Conservation (phyloP, 2,888 invertebrate species). For the Apotomis turbidana region DNA sequence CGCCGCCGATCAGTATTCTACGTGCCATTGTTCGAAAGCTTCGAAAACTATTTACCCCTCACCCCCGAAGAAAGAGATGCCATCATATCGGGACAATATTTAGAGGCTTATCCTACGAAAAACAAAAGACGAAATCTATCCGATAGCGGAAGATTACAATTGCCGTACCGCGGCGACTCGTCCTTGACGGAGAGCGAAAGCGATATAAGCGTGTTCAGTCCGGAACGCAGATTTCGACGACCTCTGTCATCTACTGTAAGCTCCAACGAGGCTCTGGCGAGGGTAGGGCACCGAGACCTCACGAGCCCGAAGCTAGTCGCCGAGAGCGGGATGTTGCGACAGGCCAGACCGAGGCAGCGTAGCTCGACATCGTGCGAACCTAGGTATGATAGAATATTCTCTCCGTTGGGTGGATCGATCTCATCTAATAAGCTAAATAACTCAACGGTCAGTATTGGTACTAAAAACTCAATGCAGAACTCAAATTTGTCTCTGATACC, state of each 20-base stretch:
- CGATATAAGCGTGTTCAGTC: conserved; percentile 73
- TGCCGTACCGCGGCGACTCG: conserved; percentile 66
- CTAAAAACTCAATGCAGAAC: conserved; percentile 70
- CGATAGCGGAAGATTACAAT: conserved; percentile 61
- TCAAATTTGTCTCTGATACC: conserved; percentile 78
- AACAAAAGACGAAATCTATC: conserved; percentile 67
- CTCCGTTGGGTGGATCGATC: conserved; percentile 70
- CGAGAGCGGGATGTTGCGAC: conserved; percentile 65
- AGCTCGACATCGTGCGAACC: conserved; percentile 77
- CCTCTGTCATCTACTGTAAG: conserved; percentile 75
- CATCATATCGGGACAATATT: conserved; percentile 67
- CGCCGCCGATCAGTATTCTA: conserved; percentile 90
- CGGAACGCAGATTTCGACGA: conserved; percentile 69
- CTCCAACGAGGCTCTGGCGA: conserved; percentile 74
- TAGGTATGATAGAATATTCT: conserved; percentile 76
- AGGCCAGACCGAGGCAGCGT: conserved; percentile 70
- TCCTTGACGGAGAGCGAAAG: conserved; percentile 79
- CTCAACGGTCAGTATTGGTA: conserved; percentile 68
- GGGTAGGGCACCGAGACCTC: conserved; percentile 71
- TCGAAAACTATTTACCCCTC: conserved; percentile 83
- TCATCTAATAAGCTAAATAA: conserved; percentile 72
- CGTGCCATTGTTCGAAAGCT: conserved; percentile 87
- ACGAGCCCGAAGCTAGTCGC: conserved; percentile 73
- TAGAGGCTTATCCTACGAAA: conserved; percentile 58
- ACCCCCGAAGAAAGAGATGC: conserved; percentile 78